Conservation (phyloP, 2,797 vertebrate genomes). For the Hydrocynus forskahlii region DNA sequence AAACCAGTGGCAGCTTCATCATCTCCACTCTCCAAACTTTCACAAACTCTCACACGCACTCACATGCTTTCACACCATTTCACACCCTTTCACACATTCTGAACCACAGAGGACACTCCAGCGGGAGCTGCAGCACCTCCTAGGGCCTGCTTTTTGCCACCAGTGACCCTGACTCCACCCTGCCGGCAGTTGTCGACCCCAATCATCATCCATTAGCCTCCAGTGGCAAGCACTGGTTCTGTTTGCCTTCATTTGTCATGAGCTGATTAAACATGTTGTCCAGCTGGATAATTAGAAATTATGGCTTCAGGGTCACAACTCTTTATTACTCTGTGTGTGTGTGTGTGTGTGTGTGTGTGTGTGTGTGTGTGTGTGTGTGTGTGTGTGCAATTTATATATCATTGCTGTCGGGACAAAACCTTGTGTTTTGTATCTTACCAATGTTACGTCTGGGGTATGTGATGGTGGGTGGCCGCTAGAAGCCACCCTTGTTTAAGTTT, state of each 20-base stretch:
- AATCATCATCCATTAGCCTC: conserved; percentile 20
- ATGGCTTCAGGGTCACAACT: conserved; percentile 18
- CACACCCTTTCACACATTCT: neutral
- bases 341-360: conserved; percentile 31
- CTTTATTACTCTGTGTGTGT: conserved; percentile 18
- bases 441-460: no score
- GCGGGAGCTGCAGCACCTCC: neutral
- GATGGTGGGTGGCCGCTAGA: no score
- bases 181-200: neutral
- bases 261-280: conserved; percentile 41
- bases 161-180: neutral
- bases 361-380: conserved; percentile 30
- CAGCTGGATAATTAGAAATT: conserved; percentile 30
- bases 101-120: neutral
- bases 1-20: neutral
- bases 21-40: neutral
- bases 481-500: no score
- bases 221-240: neutral
- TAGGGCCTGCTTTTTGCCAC: neutral
- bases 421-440: neutral
- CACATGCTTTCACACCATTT: no score
- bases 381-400: neutral
- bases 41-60: no score
- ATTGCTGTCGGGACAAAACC: no score
- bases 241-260: conserved; percentile 21